Evolutionary conservation across 2,888 invertebrate species (phyloP), one percentile per base, ranked within the genome.

Genomic region (Stenolophus ochropezus): DNA sequence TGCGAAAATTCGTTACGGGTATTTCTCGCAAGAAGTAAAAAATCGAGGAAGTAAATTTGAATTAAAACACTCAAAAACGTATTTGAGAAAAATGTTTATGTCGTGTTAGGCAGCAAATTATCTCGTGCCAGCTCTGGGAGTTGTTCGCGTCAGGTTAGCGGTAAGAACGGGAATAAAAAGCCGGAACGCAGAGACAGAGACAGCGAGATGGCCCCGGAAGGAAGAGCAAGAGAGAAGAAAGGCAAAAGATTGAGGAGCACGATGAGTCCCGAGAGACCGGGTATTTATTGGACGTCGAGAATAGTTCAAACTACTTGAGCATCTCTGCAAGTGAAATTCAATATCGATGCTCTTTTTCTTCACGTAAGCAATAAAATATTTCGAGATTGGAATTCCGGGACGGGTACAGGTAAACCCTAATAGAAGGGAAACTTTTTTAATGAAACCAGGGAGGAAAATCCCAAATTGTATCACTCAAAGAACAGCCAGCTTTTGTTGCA

Each of bases 381-480:
- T 73, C 61, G 61, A 81, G 81, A 81, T 81, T 81, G 81, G 75
- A 81, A 81, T 81, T 81, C 81, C 75, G 16, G 21, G 47, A 65
- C 81, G 75, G 75, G 81, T 81, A 65, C 75, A 81, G 81, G 81
- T 81, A 75, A 75, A 75, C 74, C 81, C 75, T 81, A 81, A 75
- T 58, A 58, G 74, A 74, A 75, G 74, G 49, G 51, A 81, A 81
- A 81, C 74, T 81, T 81, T 81, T 80, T 81, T 81, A 81, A 81
- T 81, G 81, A 81, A 81, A 81, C 58, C 27, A 61, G 58, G 21
- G 58, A 75, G 81, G 75, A 81, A 80, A 81, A 81, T 81, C 33
- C 75, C 75, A 81, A 81, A 81, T 81, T 81, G 81, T 81, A 81
- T 81, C 81, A 81, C 75, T 81, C 74, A 51, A 81, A 81, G 75